These are phyloP conservation scores for Gasterosteus aculeatus DNA, from an alignment of 2,113 vertebrate species.

Conservation along the genomic window DNA sequence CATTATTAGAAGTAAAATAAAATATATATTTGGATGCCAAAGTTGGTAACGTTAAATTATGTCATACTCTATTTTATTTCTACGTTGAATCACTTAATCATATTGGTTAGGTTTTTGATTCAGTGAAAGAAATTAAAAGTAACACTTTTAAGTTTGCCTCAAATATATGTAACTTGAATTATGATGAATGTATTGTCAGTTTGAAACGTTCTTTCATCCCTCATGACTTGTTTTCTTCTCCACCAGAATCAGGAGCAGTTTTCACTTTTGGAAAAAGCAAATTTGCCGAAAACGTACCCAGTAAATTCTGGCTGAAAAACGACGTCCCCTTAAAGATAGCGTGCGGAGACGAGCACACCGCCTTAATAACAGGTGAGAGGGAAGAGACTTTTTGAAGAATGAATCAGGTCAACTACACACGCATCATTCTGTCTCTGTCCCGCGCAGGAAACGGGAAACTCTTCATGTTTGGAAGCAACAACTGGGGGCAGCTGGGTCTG, in stretches of 20 bases:
- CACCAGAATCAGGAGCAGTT: slow-evolving; percentile 90
- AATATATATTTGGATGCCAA: not conserved
- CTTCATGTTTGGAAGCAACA: slow-evolving; percentile 96
- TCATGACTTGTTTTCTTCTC: not conserved
- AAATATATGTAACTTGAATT: not conserved
- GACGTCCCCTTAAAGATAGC: slow-evolving; percentile 85
- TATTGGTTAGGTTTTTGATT: too few relatives aligned
- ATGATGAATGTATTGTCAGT: not conserved
- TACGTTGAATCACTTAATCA: too few relatives aligned
- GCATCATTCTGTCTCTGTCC: not conserved
- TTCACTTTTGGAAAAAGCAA: slow-evolving; percentile 97
- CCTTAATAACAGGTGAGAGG: slow-evolving; percentile 89
- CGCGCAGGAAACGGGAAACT: slow-evolving; percentile 91
- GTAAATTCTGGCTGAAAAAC: slow-evolving; percentile 97
- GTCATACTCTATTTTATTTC: too few relatives aligned
- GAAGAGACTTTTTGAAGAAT: not conserved
- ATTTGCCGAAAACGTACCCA: slow-evolving; percentile 92
- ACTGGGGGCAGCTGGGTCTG: slow-evolving; percentile 95
- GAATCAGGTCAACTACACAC: not conserved
- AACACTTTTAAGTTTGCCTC: too few relatives aligned
- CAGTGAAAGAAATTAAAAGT: not conserved
- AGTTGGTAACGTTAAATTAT: too few relatives aligned
- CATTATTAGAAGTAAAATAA: not conserved
- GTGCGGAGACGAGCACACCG: slow-evolving; percentile 95
- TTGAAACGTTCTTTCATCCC: not conserved